Evolutionary conservation across 2,113 vertebrate species (phyloP).

Genomic region (Aspiorhynchus laticeps): DNA sequence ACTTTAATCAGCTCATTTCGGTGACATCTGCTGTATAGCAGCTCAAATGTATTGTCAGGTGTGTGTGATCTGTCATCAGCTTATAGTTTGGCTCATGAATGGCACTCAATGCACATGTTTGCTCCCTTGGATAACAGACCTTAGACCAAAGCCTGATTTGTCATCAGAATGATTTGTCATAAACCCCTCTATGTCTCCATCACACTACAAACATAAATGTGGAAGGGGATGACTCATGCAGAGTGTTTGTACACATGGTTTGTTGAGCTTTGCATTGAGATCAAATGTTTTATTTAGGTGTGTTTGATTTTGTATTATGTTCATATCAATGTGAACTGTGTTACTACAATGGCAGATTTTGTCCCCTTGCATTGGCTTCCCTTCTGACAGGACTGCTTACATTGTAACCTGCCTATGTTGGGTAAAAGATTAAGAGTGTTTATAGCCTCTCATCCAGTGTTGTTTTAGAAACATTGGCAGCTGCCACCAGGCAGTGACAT

Average conservation of each 20-base stretch:
- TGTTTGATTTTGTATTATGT: conserved; percentile 24
- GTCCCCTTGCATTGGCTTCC: conserved; percentile 5
- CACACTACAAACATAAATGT: conserved; percentile 15
- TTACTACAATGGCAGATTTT: background rate
- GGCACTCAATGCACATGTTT: conserved; percentile 6
- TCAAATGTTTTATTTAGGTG: background rate
- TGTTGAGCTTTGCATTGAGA: conserved; percentile 31
- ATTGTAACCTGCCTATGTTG: conserved; percentile 43
- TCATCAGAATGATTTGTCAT: conserved; percentile 31
- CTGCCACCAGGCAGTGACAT: conserved; percentile 32
- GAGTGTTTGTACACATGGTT: conserved; percentile 29
- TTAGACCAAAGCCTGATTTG: conserved; percentile 18
- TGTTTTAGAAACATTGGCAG: conserved; percentile 47
- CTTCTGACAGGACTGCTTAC: conserved; percentile 38
- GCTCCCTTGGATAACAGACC: conserved; percentile 1
- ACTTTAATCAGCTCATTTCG: conserved; percentile 20
- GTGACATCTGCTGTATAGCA: conserved; percentile 3
- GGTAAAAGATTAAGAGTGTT: conserved; percentile 48
- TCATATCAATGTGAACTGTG: conserved; percentile 4
- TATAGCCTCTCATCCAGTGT: conserved; percentile 43
- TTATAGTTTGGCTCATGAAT: conserved; percentile 13
- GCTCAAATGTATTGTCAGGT: conserved; percentile 16
- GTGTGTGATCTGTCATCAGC: conserved; percentile 33
- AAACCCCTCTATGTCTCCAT: conserved; percentile 3
- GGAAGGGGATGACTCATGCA: conserved; percentile 33